Conservation (phyloP, 1,140 invertebrate species). For the Hylaeus volcanicus region DNA sequence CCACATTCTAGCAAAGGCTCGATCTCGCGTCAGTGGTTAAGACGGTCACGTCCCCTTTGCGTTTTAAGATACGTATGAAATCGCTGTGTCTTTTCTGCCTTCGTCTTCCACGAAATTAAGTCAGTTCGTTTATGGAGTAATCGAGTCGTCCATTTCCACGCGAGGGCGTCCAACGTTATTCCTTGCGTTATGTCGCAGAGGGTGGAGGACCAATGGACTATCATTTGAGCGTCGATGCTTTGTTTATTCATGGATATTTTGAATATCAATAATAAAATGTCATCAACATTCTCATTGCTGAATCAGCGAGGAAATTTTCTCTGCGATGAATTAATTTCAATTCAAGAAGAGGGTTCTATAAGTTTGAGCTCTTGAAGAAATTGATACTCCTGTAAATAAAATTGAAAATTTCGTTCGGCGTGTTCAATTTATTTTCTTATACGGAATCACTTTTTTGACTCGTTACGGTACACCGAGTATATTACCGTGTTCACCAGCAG, state of each 20-base stretch:
- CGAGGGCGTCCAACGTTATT: background rate
- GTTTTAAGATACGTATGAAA: background rate
- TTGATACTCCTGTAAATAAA: too few relatives aligned
- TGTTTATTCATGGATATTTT: too few relatives aligned
- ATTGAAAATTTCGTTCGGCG: too few relatives aligned
- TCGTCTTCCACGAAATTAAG: conserved; percentile 1
- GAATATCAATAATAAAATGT: too few relatives aligned
- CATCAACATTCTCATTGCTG: too few relatives aligned
- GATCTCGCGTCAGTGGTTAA: conserved; percentile 12
- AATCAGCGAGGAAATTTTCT: too few relatives aligned
- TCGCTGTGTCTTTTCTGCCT: background rate
- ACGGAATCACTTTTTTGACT: too few relatives aligned
- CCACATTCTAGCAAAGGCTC: background rate
- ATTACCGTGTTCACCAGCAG: background rate
- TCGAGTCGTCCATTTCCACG: conserved; percentile 10
- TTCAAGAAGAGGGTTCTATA: too few relatives aligned
- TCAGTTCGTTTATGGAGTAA: background rate
- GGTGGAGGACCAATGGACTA: too few relatives aligned
- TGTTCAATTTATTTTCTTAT: too few relatives aligned
- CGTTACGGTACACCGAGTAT: background rate
- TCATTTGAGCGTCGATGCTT: background rate
- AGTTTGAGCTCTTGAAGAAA: too few relatives aligned
- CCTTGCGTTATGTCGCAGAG: background rate
- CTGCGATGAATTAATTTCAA: too few relatives aligned
- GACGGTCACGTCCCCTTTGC: background rate